A percentile compares a stretch with the other conserved stretches of the same genome.
These are phyloP conservation scores for Malurus elegans DNA, from an alignment of 2,113 vertebrate species.

Conservation along the genomic window DNA sequence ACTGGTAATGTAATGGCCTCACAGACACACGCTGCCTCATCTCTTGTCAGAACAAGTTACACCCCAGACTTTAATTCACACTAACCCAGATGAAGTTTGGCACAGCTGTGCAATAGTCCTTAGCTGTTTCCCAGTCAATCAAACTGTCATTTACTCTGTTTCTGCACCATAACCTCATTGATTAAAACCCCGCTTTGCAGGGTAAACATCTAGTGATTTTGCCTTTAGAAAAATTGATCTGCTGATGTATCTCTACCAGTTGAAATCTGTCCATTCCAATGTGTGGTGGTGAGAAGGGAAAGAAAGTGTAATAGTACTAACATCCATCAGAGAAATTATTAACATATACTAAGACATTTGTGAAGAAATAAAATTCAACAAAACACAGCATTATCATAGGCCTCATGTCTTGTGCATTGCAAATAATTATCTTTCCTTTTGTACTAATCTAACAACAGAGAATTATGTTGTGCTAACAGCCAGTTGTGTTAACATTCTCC, in stretches of 20 bases:
- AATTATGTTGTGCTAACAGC: background rate
- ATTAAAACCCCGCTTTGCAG: background rate
- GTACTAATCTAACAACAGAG: background rate
- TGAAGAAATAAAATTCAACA: background rate
- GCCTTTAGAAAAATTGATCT: background rate
- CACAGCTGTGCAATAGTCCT: background rate
- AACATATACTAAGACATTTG: background rate
- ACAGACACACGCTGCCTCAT: background rate
- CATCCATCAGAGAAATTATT: background rate
- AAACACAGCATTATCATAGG: background rate
- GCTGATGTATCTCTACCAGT: background rate
- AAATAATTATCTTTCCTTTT: background rate
- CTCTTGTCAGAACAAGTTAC: background rate
- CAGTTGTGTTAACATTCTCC: background rate
- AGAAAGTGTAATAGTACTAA: background rate
- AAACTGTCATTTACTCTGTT: background rate
- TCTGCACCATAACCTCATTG: background rate
- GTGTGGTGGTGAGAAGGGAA: fast-evolving
- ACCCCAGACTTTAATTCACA: background rate
- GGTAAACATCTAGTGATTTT: background rate
- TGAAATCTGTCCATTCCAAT: background rate
- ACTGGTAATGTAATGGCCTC: background rate
- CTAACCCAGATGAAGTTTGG: background rate
- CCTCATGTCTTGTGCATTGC: background rate
- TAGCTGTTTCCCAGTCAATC: background rate